These are phyloP conservation scores for Drosophila yooni DNA, from an alignment of 2,888 invertebrate genomes.

Conservation along the genomic window DNA sequence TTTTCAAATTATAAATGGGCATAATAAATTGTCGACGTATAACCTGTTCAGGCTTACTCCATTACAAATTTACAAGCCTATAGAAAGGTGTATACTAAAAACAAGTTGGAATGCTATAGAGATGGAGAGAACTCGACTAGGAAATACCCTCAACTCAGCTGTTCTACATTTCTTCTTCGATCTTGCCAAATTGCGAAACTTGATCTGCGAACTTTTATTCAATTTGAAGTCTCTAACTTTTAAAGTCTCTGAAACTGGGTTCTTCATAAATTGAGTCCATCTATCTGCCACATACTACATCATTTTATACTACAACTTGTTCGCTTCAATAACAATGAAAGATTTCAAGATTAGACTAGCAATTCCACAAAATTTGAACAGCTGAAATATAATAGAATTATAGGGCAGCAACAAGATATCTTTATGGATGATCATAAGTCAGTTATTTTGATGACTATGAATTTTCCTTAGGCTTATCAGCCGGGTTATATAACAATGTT, in stretches of 20 bases:
- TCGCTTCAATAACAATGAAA: neutral
- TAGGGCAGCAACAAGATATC: slow-evolving; percentile 5
- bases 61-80: slow-evolving; percentile 1
- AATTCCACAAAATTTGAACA: neutral
- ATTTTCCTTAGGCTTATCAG: slow-evolving; percentile 23
- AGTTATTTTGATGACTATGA: neutral
- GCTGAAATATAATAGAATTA: neutral
- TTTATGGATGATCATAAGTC: slow-evolving; percentile 5
- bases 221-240: neutral
- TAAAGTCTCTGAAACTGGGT: neutral
- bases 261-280: neutral
- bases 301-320: neutral
- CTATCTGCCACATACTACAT: neutral
- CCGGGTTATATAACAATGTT: slow-evolving; percentile 23
- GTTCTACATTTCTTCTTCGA: neutral
- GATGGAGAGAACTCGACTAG: neutral
- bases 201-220: no score
- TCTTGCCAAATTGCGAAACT: neutral
- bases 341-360: slow-evolving; percentile 2
- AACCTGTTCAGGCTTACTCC: neutral
- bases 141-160: neutral
- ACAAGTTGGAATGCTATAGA: neutral
- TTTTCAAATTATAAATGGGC: neutral
- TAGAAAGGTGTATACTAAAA: neutral
- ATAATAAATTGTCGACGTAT: neutral